Evolutionary conservation across 2,888 invertebrate species (phyloP), one percentile per base, ranked within the genome.

Genomic region (Cheilosia urbana): DNA sequence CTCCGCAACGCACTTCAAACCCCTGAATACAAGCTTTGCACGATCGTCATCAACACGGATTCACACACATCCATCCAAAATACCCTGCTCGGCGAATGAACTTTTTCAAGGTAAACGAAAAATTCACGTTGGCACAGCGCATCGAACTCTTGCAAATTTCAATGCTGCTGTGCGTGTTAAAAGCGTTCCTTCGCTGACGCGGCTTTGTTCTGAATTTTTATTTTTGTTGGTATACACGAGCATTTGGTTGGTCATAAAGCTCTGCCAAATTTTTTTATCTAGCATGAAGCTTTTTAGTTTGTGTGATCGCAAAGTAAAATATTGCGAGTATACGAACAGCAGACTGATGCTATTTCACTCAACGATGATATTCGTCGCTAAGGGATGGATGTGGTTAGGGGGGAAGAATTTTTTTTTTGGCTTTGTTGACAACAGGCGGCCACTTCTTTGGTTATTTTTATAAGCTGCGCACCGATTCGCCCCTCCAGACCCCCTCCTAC

Each of bases 71-170:
- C 58, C 45, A 4, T 24, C 62, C 17, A 40, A 24, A 24, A 34
- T 1, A 40, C 6, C 11, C 62, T 66, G 68, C n/a, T 66, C 72
- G 80, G 85, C 72, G 66, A 85, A 85, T 85, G 81, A 85, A 85
- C 85, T 81, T 85, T 80, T 85, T 85, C 85, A 85, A 85, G 85
- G 85, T 85, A 76, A 85, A 68, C 69, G 24, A 68, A 80, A 13
- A 81, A 77, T 63, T 81, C 81, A 76, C 66, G 80, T 72, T 72
- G 57, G 68, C 81, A 85, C 72, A 77, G 85, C 85, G 85, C 85
- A 85, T 85, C 85, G 85, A 85, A 85, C 85, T 85, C 85, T 85
- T 85, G 85, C 76, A 85, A 81, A 85, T 68, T 40, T 77, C 85
- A 81, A 85, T 85, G 85, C 85, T 65, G 55, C 37, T 19, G 81